These are phyloP conservation scores for Pempheris klunzingeri DNA, from an alignment of 2,797 vertebrate species.

Conservation along the genomic window DNA sequence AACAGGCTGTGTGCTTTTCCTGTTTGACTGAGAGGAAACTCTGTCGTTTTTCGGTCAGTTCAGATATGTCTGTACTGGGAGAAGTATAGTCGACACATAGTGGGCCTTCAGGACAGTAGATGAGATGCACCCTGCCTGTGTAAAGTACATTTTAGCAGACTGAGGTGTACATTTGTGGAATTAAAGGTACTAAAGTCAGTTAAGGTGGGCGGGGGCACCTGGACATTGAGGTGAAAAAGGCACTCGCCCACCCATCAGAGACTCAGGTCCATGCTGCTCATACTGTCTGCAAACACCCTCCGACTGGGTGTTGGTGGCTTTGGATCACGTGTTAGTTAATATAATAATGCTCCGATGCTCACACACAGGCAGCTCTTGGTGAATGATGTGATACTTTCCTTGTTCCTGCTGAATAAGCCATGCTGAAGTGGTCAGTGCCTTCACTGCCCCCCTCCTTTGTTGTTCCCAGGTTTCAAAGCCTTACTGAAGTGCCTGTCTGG, in stretches of 20 bases:
- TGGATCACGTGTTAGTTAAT: too few species aligned
- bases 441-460: neutral
- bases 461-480: constrained; percentile 90
- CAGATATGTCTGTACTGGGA: neutral
- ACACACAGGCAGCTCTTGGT: neutral
- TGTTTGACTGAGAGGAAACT: neutral
- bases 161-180: neutral
- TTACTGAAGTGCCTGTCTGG: constrained; percentile 94
- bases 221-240: neutral
- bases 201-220: neutral
- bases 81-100: neutral
- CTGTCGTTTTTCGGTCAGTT: neutral
- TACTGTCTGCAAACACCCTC: too few species aligned
- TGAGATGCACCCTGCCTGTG: neutral
- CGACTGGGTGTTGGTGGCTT: too few species aligned
- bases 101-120: neutral
- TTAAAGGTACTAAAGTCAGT: neutral
- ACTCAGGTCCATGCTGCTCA: too few species aligned
- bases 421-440: neutral
- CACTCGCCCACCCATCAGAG: too few species aligned
- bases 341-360: too few species aligned
- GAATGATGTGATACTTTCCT: neutral
- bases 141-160: neutral
- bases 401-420: neutral
- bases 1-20: neutral